Percentiles rank a stretch among this genome's conserved stretches.
Conservation (phyloP, 1,140 invertebrate species). For the Papilio helenus region DNA sequence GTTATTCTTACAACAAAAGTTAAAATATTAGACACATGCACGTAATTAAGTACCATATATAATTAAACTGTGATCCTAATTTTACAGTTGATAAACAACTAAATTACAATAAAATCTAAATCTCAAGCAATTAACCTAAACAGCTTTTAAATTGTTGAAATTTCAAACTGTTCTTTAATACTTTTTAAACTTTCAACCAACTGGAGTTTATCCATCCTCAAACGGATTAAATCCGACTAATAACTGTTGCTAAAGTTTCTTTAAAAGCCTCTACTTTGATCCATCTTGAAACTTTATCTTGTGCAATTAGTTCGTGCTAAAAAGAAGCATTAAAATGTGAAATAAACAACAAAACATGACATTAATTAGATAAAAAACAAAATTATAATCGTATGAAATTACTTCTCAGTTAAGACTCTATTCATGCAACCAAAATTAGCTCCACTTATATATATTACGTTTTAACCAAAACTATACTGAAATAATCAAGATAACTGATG, state of each 20-base stretch:
- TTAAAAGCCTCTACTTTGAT: conserved; percentile 1
- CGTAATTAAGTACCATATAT: too few relatives aligned
- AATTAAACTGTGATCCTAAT: background rate
- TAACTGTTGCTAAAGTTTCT: conserved; percentile 4
- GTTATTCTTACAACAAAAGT: too few relatives aligned
- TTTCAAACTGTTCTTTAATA: conserved; percentile 6
- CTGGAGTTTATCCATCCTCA: background rate
- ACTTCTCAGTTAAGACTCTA: background rate
- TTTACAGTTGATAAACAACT: background rate
- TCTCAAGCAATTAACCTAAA: background rate
- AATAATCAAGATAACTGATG: background rate
- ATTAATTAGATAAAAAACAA: background rate
- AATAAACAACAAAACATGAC: background rate
- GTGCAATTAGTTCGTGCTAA: background rate
- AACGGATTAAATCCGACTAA: conserved; percentile 18
- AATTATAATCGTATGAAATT: background rate
- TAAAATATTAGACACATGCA: too few relatives aligned
- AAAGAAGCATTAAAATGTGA: background rate
- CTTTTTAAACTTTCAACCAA: conserved; percentile 13
- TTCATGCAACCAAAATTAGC: background rate
- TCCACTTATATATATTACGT: background rate
- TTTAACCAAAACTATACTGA: background rate
- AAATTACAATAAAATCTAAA: background rate
- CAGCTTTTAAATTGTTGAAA: background rate
- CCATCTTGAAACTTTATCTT: conserved; percentile 7